Base-by-base conservation (phyloP, 2,113 vertebrate species). In the Genyomyrus donnyi region DNA sequence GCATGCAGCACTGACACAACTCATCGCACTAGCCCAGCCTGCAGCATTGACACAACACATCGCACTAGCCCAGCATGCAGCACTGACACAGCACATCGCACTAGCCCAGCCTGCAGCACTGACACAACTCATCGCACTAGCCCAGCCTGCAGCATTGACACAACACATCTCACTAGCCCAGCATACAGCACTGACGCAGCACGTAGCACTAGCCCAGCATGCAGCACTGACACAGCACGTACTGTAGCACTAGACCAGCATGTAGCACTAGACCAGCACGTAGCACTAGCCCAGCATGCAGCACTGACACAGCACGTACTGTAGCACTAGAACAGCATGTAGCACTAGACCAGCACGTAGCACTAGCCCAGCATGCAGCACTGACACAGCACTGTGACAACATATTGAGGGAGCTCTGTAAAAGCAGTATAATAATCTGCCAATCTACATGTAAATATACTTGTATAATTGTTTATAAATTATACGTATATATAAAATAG, bases 81-180 rank as follows among this genome's bases (percentile, higher is more conserved):
- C 21, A 56, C 53, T 21, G 17, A 56, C 19, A 0, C 53, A 21
- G 1, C 19, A 56, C 1, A 0, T 7, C 6, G 53, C 17, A 56
- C 52, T 56, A 6, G 5, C 1, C 2, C 52, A 53, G 17, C 17
- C 21, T 21, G 19, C 19, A 56, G 15, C 52, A 56, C 4, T 56
- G 42, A 45, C 42, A 45, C 4, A 45, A 0, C 5, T 0, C 42
- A 0, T 45, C 0, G 53, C 53, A 56, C 53, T 56, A 56, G 19
- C 53, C 94, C 93, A 93, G 91, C 7, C 9, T n/a, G 56, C 91
- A 91, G 93, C 92, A 93, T 91, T 91, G 90, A 92, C 92, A 56
- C 10, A 21, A 0, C 19, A 56, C 53, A 2, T 56, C 0, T 0
- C 53, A 56, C 53, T 56, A 56, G 53, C 19, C 94, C 93, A 93